Evolutionary conservation across 2,113 vertebrate genomes (phyloP).

Genomic region (Pyxicephalus adspersus): DNA sequence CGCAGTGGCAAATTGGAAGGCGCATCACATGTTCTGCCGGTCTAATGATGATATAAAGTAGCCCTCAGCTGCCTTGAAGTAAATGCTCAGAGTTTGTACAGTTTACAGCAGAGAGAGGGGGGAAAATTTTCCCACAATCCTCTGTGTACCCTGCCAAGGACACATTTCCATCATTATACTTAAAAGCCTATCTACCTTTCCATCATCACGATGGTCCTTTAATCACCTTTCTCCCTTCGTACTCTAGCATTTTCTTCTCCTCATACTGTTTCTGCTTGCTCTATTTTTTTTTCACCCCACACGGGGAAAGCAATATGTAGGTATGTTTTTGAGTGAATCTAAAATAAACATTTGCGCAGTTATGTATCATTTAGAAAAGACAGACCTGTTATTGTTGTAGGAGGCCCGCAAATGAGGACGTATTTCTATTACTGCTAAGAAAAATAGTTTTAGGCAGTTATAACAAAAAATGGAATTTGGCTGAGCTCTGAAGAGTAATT

Average conservation of each 20-base stretch:
- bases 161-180: constrained; percentile 7
- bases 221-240: constrained; percentile 7
- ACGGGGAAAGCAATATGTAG: neutral
- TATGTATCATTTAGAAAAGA: constrained; percentile 1
- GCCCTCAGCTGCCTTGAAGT: constrained; percentile 57
- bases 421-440: too few species aligned
- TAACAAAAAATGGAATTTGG: too few species aligned
- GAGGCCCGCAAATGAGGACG: neutral
- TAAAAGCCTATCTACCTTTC: constrained; percentile 14
- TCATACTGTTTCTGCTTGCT: neutral
- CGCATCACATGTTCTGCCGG: constrained; percentile 53
- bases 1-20: constrained; percentile 59
- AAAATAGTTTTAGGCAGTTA: too few species aligned
- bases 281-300: neutral
- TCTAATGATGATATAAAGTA: constrained; percentile 62
- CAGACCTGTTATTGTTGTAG: neutral
- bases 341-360: neutral
- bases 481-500: too few species aligned
- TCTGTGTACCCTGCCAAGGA: constrained; percentile 36
- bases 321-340: neutral
- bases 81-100: constrained; percentile 54
- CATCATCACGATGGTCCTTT: neutral
- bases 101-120: constrained; percentile 5
- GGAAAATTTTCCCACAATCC: constrained; percentile 49
- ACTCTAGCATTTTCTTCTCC: neutral